These are phyloP conservation scores for Charanyca ferruginea DNA, from an alignment of 2,888 invertebrate species.

Conservation along the genomic window DNA sequence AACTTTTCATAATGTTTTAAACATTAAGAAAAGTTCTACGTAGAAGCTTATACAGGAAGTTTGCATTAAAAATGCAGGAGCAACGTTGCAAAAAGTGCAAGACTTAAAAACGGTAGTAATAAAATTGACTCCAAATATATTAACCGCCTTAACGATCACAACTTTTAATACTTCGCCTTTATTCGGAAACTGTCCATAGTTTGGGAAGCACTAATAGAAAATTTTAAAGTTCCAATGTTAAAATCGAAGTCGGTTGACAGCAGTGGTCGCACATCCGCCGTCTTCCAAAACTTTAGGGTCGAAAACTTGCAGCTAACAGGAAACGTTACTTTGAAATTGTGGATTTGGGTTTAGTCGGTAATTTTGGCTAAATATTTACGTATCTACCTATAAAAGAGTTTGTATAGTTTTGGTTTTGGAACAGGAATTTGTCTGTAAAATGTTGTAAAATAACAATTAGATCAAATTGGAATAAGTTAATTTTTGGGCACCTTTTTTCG, in stretches of 20 bases:
- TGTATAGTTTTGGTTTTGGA: background rate
- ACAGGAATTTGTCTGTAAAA: too few relatives aligned
- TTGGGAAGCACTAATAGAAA: conserved; percentile 60
- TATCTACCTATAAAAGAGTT: background rate
- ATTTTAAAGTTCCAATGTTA: conserved; percentile 66
- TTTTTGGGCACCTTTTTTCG: too few relatives aligned
- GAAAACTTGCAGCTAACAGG: conserved; percentile 57
- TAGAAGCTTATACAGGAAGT: background rate
- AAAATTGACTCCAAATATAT: conserved; percentile 14
- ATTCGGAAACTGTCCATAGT: conserved; percentile 57
- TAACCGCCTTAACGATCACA: conserved; percentile 34
- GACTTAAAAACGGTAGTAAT: conserved; percentile 2
- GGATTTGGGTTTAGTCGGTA: conserved; percentile 48
- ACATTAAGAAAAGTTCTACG: background rate
- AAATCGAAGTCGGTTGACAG: conserved; percentile 66
- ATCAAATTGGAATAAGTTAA: too few relatives aligned
- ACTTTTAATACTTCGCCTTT: conserved; percentile 41
- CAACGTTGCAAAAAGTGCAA: background rate
- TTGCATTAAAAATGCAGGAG: background rate
- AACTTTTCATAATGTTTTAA: too few relatives aligned
- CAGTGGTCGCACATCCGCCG: conserved; percentile 62
- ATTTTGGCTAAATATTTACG: conserved; percentile 53
- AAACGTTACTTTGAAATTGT: conserved; percentile 59
- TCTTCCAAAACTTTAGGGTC: conserved; percentile 62
- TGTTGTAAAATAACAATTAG: too few relatives aligned